A percentile compares a stretch with the other conserved stretches of the same genome.
phyloP scores from a whole-genome alignment of 2,113 vertebrate species.

The Heptranchias perlo region DNA sequence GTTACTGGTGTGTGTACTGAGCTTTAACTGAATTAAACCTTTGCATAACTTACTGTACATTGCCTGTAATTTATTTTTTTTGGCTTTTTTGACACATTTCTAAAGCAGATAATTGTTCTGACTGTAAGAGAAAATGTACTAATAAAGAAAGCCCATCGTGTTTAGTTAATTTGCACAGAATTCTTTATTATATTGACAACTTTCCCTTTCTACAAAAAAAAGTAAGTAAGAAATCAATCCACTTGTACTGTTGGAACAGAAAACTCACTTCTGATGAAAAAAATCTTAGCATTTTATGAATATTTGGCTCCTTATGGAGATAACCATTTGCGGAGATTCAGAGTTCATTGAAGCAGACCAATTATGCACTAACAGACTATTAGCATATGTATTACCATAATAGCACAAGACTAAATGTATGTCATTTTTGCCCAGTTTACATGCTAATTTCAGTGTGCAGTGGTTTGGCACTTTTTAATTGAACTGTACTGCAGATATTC shows the following conservation, averaged over 20 bases:
- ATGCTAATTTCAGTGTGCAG: slow-evolving; percentile 25
- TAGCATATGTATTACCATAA: slow-evolving; percentile 34
- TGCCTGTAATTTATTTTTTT: background rate
- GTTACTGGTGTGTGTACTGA: background rate
- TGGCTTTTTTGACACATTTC: background rate
- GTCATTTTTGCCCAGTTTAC: slow-evolving; percentile 16
- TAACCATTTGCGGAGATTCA: background rate
- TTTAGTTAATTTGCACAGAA: background rate
- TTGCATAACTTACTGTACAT: background rate
- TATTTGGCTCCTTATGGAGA: background rate
- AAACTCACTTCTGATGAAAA: background rate
- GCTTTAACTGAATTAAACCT: background rate
- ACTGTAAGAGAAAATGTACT: background rate
- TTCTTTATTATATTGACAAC: background rate
- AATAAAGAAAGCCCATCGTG: background rate
- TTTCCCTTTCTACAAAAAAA: background rate
- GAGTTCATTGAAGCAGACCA: slow-evolving; percentile 23
- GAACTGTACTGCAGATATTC: slow-evolving; percentile 19
- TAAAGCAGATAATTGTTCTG: background rate
- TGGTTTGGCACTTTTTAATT: slow-evolving; percentile 15
- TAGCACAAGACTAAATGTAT: slow-evolving; percentile 14
- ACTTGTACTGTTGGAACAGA: background rate
- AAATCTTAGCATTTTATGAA: background rate
- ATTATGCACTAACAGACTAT: slow-evolving; percentile 24
- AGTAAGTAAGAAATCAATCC: background rate